Evolutionary conservation across 1,140 invertebrate genomes (phyloP).

Genomic region (Paraescarpia echinospica): DNA sequence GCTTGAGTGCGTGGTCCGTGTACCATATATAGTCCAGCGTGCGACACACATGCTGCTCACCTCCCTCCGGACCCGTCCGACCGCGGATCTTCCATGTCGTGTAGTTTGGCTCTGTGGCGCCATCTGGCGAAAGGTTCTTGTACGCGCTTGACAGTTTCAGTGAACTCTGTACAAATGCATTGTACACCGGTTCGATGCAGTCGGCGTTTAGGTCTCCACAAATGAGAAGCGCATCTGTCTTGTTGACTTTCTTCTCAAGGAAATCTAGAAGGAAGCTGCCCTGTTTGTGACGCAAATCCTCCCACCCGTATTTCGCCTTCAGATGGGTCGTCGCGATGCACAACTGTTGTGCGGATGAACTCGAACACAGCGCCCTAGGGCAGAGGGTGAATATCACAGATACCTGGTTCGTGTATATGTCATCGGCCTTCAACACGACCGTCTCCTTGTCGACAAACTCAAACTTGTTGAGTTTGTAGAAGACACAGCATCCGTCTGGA

Average conservation of each 20-base stretch:
- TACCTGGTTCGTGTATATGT: conserved; percentile 73
- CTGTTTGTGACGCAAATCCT: conserved; percentile 70
- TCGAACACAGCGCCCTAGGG: conserved; percentile 48
- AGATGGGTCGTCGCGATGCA: conserved; percentile 75
- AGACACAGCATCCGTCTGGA: conserved; percentile 79
- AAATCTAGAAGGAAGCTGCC: conserved; percentile 72
- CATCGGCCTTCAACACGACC: conserved; percentile 72
- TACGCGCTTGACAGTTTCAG: conserved; percentile 55
- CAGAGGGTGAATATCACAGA: conserved; percentile 66
- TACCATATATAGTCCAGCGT: conserved; percentile 82
- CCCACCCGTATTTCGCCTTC: conserved; percentile 69
- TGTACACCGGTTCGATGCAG: conserved; percentile 72
- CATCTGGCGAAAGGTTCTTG: conserved; percentile 34
- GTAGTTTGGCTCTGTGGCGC: conserved; percentile 66
- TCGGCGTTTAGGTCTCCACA: conserved; percentile 82
- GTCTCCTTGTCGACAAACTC: conserved; percentile 65
- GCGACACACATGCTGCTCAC: conserved; percentile 66
- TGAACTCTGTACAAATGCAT: conserved; percentile 36
- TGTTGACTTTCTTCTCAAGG: conserved; percentile 59
- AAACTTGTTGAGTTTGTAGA: conserved; percentile 69
- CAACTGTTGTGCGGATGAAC: conserved; percentile 63
- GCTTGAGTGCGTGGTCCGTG: conserved; percentile 63
- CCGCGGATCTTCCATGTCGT: conserved; percentile 78
- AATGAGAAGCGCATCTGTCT: conserved; percentile 64
- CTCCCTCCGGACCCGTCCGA: conserved; percentile 57